Conservation (phyloP, 2,113 vertebrate genomes). For the Chascanopsetta lugubris region DNA sequence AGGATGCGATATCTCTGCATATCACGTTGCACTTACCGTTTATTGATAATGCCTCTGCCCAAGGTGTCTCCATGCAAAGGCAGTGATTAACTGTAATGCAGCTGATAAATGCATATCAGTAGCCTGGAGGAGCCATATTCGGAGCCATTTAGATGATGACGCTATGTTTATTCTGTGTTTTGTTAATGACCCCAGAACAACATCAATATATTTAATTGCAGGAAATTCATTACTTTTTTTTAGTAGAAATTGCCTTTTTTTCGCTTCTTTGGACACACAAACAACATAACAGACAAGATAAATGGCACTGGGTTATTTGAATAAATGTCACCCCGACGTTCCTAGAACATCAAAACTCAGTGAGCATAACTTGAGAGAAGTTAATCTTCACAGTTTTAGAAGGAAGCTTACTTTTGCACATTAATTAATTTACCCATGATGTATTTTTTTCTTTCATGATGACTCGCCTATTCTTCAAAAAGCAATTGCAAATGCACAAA, state of each 20-base stretch:
- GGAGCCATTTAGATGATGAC: neutral
- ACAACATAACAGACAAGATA: neutral
- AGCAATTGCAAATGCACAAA: neutral
- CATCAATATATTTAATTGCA: neutral
- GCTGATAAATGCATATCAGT: neutral
- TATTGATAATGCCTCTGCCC: slow-evolving; percentile 14
- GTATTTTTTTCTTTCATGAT: neutral
- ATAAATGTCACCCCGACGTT: neutral
- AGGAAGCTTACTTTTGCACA: neutral
- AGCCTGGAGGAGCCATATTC: neutral
- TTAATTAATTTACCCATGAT: neutral
- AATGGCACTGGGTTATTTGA: neutral
- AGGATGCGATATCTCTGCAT: neutral
- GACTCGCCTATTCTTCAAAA: neutral
- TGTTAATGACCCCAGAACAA: neutral
- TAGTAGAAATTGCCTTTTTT: neutral
- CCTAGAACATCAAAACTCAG: neutral
- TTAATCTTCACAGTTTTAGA: neutral
- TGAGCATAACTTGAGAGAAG: neutral
- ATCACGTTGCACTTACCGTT: slow-evolving; percentile 6
- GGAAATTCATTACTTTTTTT: neutral
- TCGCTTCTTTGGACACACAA: neutral
- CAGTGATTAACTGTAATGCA: slow-evolving; percentile 6
- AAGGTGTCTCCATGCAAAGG: neutral
- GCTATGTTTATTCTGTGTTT: slow-evolving; percentile 5